phyloP scores from a whole-genome alignment of 2,888 invertebrate genomes.

The Lingula anatina region DNA sequence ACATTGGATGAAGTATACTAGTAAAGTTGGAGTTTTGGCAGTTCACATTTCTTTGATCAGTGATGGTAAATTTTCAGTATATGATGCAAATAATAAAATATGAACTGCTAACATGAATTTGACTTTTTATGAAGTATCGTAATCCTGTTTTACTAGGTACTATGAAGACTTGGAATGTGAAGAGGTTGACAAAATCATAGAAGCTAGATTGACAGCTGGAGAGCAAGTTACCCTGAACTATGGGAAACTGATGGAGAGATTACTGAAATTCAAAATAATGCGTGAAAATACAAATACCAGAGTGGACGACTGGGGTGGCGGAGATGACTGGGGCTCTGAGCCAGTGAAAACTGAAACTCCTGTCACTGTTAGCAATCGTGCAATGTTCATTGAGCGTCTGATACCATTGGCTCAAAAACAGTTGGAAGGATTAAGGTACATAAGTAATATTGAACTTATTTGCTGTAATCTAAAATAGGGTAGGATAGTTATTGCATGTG shows the following conservation, averaged over 20 bases:
- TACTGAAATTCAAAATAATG: conserved; percentile 34
- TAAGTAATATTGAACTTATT: no score
- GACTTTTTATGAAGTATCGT: no score
- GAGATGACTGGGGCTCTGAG: not conserved
- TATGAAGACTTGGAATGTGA: conserved; percentile 47
- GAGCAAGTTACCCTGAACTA: conserved; percentile 36
- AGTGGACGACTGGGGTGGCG: not conserved
- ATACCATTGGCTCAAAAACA: conserved; percentile 33
- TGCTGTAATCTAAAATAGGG: no score
- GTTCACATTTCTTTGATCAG: no score
- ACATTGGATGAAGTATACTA: no score
- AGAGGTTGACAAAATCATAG: conserved; percentile 36
- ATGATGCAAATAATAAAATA: no score
- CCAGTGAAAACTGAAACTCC: conserved; percentile 8
- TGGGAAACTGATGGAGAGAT: conserved; percentile 49
- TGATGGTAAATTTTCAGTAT: no score
- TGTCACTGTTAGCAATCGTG: conserved; percentile 10
- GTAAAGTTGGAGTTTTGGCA: no score
- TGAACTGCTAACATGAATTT: no score
- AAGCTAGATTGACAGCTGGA: conserved; percentile 27
- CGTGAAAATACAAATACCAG: conserved; percentile 11
- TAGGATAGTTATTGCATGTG: no score
- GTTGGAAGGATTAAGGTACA: no score
- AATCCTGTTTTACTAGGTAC: no score
- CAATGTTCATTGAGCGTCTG: conserved; percentile 29